phyloP scores from a whole-genome alignment of 2,113 vertebrate genomes.

The Equus quagga region DNA sequence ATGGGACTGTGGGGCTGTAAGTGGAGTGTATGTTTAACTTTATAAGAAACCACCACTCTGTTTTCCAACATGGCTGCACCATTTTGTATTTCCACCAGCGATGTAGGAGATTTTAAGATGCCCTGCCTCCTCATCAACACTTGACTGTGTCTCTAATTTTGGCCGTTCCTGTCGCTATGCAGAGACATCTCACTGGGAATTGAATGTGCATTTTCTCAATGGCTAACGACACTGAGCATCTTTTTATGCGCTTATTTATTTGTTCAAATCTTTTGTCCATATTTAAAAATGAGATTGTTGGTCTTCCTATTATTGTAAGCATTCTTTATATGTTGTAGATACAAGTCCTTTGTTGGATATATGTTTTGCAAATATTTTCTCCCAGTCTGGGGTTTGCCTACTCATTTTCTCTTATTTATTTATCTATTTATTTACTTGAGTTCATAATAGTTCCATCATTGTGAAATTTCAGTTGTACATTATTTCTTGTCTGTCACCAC shows the following conservation, averaged over 20 bases:
- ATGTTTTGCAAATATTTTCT: background rate
- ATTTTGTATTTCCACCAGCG: accelerated
- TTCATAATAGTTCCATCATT: too few relatives aligned
- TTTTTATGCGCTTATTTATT: too few relatives aligned
- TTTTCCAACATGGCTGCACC: background rate
- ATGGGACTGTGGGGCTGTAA: background rate
- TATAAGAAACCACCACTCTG: background rate
- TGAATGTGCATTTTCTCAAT: background rate
- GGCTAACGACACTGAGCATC: background rate
- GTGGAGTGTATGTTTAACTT: background rate
- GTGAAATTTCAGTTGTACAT: too few relatives aligned
- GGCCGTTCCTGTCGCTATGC: background rate
- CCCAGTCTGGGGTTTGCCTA: background rate
- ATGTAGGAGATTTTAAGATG: background rate
- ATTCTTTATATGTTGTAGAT: background rate
- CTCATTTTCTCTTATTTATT: background rate
- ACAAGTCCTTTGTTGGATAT: background rate
- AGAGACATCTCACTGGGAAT: accelerated
- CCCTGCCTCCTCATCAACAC: background rate
- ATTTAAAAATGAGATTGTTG: background rate
- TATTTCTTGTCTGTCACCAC: too few relatives aligned
- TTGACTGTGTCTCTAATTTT: background rate
- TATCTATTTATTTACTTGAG: too few relatives aligned
- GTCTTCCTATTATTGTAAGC: background rate
- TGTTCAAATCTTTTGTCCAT: too few relatives aligned